Evolutionary conservation across 2,113 vertebrate genomes (phyloP), one percentile per base, ranked within the genome.

Genomic region (Petrocephalus zakoni): DNA sequence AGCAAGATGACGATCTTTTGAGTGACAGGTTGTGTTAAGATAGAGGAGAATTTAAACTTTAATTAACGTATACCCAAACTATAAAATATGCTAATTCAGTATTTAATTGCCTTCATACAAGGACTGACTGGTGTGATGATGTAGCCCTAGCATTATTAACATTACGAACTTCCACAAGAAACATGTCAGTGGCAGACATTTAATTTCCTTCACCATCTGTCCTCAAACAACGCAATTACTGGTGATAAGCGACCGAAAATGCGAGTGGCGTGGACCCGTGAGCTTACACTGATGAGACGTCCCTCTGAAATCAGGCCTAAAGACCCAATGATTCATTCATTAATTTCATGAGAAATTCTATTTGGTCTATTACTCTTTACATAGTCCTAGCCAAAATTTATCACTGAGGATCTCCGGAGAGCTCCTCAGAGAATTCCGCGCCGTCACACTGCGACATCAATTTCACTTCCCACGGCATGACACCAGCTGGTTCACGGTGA

Each of bases 131-230:
- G 51, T 3, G 46, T 29, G 51, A 25, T 34, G 84, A 15, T 55
- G 47, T n/a, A 34, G 10, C 5, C 13, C 34, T 22, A 34, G 17
- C 5, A 10, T 55, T 85, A 34, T 34, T 85, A 17, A n/a, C 49
- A 53, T 9, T 85, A 85, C 17, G 19, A 78, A 47, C 81, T 83
- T 46, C 46, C 81, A 83, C 47, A 53, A 55, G 49, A 61, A 81
- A 21, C 25, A 11, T 4, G 87, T 51, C 61, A 78, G 51, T 34
- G 68, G 68, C 68, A 78, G 37, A 88, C 87, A 78, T 88, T 53
- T 81, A 83, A 83, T 88, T 81, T 88, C 72, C 87, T 82, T 58
- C 75, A 55, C 87, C 75, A 88, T 88, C 87, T 88, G 87, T 88
- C 52, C 75, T 46, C 75, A 78, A 88, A 68, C 87, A 19, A 51